phyloP scores from a whole-genome alignment of 1,140 invertebrate genomes.

The Agrypnia vestita region DNA sequence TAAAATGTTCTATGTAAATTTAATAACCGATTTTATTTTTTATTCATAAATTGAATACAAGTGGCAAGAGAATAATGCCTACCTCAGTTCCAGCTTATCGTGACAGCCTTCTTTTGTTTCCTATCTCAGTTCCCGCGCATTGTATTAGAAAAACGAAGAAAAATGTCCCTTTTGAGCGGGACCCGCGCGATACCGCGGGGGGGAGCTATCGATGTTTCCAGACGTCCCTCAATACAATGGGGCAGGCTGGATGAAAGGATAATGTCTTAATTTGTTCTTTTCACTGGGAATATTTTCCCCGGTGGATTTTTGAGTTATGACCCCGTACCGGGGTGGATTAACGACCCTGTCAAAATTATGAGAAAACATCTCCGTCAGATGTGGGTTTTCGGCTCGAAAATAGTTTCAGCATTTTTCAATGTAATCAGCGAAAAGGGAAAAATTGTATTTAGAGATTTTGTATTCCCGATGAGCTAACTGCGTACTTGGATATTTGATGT shows the following conservation, averaged over 20 bases:
- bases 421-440: not conserved
- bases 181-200: conserved; percentile 5
- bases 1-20: too few relatives aligned
- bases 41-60: too few relatives aligned
- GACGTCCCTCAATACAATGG: conserved; percentile 18
- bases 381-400: not conserved
- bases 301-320: conserved; percentile 18
- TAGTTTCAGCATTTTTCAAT: not conserved
- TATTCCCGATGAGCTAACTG: too few relatives aligned
- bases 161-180: conserved; percentile 15
- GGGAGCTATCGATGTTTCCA: conserved; percentile 23
- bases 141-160: conserved; percentile 23
- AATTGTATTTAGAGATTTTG: too few relatives aligned
- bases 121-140: conserved; percentile 7
- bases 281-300: not conserved
- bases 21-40: too few relatives aligned
- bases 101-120: conserved; percentile 15
- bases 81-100: conserved; percentile 25
- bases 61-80: not conserved
- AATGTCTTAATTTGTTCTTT: conserved; percentile 32
- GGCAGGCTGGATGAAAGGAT: conserved; percentile 9
- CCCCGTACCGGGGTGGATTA: not conserved
- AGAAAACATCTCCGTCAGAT: not conserved
- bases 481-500: too few relatives aligned
- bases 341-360: conserved; percentile 22